phyloP scores from a whole-genome alignment of 2,113 vertebrate genomes.

The Chamaea fasciata region DNA sequence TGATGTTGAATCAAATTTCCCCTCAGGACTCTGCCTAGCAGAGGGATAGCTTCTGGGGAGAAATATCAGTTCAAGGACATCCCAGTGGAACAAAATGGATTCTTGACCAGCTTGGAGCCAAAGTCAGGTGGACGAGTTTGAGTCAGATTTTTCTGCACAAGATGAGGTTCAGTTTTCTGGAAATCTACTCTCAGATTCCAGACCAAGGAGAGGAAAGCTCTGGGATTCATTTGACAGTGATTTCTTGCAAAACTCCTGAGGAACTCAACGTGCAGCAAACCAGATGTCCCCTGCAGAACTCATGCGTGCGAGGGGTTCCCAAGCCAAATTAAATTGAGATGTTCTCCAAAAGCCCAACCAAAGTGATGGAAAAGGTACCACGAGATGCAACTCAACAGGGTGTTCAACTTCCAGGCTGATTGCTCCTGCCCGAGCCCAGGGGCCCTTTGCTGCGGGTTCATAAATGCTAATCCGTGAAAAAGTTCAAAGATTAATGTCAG shows the following conservation, averaged over 20 bases:
- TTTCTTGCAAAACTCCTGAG: not conserved
- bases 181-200: not conserved
- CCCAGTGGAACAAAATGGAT: not conserved
- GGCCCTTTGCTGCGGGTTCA: not conserved
- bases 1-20: not conserved
- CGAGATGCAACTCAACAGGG: not conserved
- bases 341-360: not conserved
- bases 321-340: not conserved
- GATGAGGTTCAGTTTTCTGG: not conserved
- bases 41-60: not conserved
- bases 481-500: not conserved
- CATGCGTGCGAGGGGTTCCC: not conserved
- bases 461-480: not conserved
- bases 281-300: slow-evolving; percentile 15
- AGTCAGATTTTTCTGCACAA: not conserved
- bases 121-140: not conserved
- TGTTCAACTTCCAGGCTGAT: not conserved
- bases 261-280: not conserved
- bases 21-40: not conserved
- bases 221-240: slow-evolving; percentile 20
- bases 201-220: not conserved
- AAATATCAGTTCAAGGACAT: not conserved
- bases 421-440: not conserved
- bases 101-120: not conserved
- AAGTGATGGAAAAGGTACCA: not conserved